Evolutionary conservation across 2,797 vertebrate species (phyloP).

Genomic region (Otolemur crassicaudatus): DNA sequence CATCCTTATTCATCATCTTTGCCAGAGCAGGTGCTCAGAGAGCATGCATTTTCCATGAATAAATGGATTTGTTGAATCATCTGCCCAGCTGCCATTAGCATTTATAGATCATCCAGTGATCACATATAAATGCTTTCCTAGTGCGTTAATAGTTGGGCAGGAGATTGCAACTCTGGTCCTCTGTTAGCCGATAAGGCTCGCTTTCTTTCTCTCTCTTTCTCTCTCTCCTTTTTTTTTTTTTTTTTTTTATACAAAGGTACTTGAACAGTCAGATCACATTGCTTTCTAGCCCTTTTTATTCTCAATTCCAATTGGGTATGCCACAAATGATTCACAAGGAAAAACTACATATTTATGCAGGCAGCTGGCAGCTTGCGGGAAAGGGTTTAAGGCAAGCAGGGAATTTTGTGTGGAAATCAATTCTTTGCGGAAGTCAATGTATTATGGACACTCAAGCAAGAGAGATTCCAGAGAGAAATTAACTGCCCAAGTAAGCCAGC

Average conservation of each 20-base stretch:
- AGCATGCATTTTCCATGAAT: neutral
- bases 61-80: conserved; percentile 4
- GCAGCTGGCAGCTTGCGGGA: conserved; percentile 80
- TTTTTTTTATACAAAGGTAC: conserved; percentile 67
- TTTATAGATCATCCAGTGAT: neutral
- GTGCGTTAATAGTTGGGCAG: neutral
- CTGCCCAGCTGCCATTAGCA: neutral
- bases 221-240: neutral
- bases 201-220: conserved; percentile 31
- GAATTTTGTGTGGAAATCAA: conserved; percentile 91
- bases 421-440: conserved; percentile 89
- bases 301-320: conserved; percentile 73
- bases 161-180: neutral
- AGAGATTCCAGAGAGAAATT: conserved; percentile 90
- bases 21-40: neutral
- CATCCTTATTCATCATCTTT: neutral
- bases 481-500: conserved; percentile 83
- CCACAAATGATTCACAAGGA: conserved; percentile 83
- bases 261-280: conserved; percentile 80
- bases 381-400: conserved; percentile 88
- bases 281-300: conserved; percentile 74
- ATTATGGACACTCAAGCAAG: conserved; percentile 86
- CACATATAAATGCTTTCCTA: neutral
- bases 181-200: neutral
- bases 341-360: conserved; percentile 85